Evolutionary conservation across 2,113 vertebrate species (phyloP).

Genomic region (Salvator merianae): DNA sequence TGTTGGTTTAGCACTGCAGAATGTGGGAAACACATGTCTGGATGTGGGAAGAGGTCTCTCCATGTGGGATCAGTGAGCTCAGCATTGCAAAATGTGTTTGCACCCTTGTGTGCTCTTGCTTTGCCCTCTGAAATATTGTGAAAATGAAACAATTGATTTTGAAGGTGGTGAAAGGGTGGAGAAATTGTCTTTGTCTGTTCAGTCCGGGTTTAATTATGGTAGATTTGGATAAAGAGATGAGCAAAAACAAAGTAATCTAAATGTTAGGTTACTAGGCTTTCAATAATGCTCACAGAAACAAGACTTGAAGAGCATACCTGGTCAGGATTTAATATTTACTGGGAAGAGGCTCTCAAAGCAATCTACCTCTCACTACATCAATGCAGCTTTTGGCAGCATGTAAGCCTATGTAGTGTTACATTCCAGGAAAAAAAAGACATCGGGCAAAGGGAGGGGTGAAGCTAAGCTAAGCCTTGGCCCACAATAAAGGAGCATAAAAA

Average conservation of each 20-base stretch:
- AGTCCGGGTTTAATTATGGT: too few species aligned
- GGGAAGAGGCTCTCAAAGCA: not conserved
- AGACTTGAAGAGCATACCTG: not conserved
- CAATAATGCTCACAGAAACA: not conserved
- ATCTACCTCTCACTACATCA: not conserved
- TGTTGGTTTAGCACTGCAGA: too few species aligned
- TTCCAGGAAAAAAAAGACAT: constrained; percentile 22
- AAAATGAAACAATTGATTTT: too few species aligned
- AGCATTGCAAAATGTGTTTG: too few species aligned
- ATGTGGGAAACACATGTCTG: too few species aligned
- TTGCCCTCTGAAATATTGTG: too few species aligned
- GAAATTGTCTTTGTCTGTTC: too few species aligned
- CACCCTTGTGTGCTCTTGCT: too few species aligned
- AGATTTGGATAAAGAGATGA: not conserved
- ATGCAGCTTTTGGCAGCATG: not conserved
- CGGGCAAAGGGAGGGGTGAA: not conserved
- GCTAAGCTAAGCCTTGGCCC: constrained; percentile 20
- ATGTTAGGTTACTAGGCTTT: not conserved
- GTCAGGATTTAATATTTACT: not conserved
- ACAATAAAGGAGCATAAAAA: not conserved
- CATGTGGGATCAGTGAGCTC: too few species aligned
- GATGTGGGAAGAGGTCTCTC: too few species aligned
- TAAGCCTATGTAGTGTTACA: constrained; percentile 9
- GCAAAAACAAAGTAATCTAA: too few species aligned
- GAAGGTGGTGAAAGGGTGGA: too few species aligned